These are phyloP conservation scores for Erpetoichthys calabaricus DNA, from an alignment of 2,797 vertebrate genomes.

Conservation along the genomic window DNA sequence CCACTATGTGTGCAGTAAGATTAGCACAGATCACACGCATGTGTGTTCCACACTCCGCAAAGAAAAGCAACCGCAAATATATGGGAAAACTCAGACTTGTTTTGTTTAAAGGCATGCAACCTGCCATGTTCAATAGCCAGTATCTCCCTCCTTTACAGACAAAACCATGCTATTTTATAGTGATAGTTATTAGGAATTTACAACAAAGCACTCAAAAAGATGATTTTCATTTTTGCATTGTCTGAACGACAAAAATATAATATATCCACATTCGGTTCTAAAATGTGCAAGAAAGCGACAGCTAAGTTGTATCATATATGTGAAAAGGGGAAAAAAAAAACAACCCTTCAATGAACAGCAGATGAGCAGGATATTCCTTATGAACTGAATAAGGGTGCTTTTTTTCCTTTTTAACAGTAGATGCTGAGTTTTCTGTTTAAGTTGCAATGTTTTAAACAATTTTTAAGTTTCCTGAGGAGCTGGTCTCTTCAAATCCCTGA, in stretches of 20 bases:
- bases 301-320: constrained; percentile 54
- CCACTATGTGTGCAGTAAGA: constrained; percentile 29
- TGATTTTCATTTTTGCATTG: constrained; percentile 33
- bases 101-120: constrained; percentile 54
- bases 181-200: constrained; percentile 40
- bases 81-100: constrained; percentile 41
- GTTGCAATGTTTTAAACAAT: constrained; percentile 24
- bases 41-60: constrained; percentile 32
- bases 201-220: constrained; percentile 21
- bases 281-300: constrained; percentile 79
- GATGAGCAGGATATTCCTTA: constrained; percentile 69
- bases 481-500: constrained; percentile 94
- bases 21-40: constrained; percentile 31
- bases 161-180: constrained; percentile 39
- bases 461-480: constrained; percentile 78
- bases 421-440: constrained; percentile 60
- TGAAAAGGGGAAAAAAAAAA: constrained; percentile 45
- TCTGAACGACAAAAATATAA: constrained; percentile 59
- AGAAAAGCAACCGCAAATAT: constrained; percentile 36
- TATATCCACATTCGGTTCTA: constrained; percentile 52
- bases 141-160: constrained; percentile 35
- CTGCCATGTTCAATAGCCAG: constrained; percentile 40
- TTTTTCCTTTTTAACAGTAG: constrained; percentile 64
- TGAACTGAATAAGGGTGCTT: constrained; percentile 53
- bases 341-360: constrained; percentile 70